These are phyloP conservation scores for Ahaetulla prasina DNA, from an alignment of 2,113 vertebrate genomes.

Conservation along the genomic window DNA sequence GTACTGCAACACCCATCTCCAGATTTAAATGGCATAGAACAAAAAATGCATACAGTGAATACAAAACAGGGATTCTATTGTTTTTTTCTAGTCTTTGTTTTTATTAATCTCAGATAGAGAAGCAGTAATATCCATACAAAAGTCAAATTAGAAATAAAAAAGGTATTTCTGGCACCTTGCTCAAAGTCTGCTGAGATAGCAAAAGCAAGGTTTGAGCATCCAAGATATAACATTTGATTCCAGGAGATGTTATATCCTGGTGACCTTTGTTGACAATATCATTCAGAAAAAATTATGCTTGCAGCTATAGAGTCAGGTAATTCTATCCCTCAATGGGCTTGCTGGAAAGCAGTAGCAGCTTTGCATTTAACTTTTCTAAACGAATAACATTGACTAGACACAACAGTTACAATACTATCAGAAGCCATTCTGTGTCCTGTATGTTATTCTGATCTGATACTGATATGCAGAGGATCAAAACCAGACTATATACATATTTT, in stretches of 20 bases:
- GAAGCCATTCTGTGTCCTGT: not conserved
- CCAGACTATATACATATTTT: not conserved
- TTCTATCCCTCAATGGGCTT: not conserved
- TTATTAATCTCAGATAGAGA: not conserved
- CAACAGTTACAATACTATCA: not conserved
- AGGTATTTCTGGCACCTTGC: not conserved
- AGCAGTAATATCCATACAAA: not conserved
- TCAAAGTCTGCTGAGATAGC: not conserved
- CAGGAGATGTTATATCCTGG: not conserved
- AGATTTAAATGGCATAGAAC: not conserved
- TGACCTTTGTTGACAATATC: conserved; percentile 7
- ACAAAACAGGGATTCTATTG: not conserved
- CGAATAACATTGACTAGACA: not conserved
- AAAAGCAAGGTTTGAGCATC: not conserved
- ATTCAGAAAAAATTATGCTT: not conserved
- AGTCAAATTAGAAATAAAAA: not conserved
- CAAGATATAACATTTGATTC: not conserved
- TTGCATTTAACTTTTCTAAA: not conserved
- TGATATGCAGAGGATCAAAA: not conserved
- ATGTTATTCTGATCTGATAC: not conserved
- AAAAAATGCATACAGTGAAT: not conserved
- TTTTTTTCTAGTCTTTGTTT: not conserved
- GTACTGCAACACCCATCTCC: not conserved
- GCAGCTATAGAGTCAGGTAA: conserved; percentile 3
- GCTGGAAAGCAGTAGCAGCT: not conserved